Percentiles rank a stretch among this genome's conserved stretches.
Conservation (phyloP, 2,888 invertebrate species). For the Nycteola revayana region DNA sequence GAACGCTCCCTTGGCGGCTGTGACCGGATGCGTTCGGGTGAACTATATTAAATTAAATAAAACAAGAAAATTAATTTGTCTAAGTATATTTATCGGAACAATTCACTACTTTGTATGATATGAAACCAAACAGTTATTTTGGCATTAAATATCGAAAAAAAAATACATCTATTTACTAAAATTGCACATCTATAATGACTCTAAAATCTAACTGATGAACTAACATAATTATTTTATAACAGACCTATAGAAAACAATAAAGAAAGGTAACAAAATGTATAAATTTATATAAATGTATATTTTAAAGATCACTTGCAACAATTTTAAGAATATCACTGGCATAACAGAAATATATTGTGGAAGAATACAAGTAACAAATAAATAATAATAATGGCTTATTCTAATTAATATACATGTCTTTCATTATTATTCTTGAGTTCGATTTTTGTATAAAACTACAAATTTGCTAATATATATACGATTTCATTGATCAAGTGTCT, state of each 20-base stretch:
- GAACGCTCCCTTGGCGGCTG: no score
- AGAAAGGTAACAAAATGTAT: conserved; percentile 31
- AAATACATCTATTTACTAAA: conserved; percentile 63
- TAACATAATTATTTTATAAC: conserved; percentile 37
- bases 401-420: conserved; percentile 1
- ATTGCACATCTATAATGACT: conserved; percentile 71
- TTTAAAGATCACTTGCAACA: conserved; percentile 43
- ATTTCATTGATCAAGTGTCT: no score
- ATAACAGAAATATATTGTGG: conserved; percentile 27
- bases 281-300: conserved; percentile 10
- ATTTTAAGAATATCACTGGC: conserved; percentile 53
- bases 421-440: neutral
- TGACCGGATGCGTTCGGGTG: no score
- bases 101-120: conserved; percentile 76
- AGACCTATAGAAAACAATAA: conserved; percentile 45
- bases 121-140: conserved; percentile 69
- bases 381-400: conserved; percentile 14
- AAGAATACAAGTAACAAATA: conserved; percentile 54
- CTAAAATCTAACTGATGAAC: conserved; percentile 32
- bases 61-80: no score
- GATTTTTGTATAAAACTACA: no score
- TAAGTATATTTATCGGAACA: conserved; percentile 70
- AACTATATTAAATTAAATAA: no score
- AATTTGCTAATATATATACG: no score
- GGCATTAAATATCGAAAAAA: conserved; percentile 66